A percentile compares a stretch with the other conserved stretches of the same genome.
These are phyloP conservation scores for Laspeyria flexula DNA, from an alignment of 2,888 invertebrate species.

Conservation along the genomic window DNA sequence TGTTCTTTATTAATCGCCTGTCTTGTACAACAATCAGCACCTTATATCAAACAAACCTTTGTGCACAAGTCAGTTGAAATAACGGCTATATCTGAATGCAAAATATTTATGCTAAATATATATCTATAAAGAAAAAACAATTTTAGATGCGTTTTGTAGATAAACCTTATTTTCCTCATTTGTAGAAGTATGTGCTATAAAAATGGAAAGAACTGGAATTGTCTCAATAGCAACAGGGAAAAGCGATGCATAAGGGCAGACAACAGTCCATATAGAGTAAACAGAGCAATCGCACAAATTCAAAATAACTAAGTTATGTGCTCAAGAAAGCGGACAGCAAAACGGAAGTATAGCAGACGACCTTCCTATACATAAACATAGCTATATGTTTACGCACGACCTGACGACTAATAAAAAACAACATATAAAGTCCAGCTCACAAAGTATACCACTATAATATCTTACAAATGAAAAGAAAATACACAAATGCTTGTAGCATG, in stretches of 20 bases:
- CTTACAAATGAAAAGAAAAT: slow-evolving; percentile 55
- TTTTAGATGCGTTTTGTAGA: slow-evolving; percentile 25
- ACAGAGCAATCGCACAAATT: slow-evolving; percentile 48
- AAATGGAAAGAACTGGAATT: slow-evolving; percentile 30
- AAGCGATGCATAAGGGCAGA: slow-evolving; percentile 36
- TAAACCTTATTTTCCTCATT: slow-evolving; percentile 25
- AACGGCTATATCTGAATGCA: slow-evolving; percentile 10
- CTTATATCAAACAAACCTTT: slow-evolving; percentile 15
- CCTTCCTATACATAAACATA: slow-evolving; percentile 51
- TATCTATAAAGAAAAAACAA: no score
- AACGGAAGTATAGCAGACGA: slow-evolving; percentile 57
- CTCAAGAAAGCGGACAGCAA: slow-evolving; percentile 55
- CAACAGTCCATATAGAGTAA: slow-evolving; percentile 42
- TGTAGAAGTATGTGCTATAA: slow-evolving; percentile 17
- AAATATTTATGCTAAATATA: slow-evolving; percentile 9
- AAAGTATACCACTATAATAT: slow-evolving; percentile 37
- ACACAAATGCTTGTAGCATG: slow-evolving; percentile 54
- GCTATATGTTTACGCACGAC: slow-evolving; percentile 34
- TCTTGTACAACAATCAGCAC: slow-evolving; percentile 12
- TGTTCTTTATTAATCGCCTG: slow-evolving; percentile 49
- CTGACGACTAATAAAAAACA: slow-evolving; percentile 45
- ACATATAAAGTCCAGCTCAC: slow-evolving; percentile 41
- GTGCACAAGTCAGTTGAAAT: slow-evolving; percentile 2
- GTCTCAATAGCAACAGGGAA: slow-evolving; percentile 40
- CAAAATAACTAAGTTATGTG: slow-evolving; percentile 52